Conservation (phyloP, 2,888 invertebrate species). For the Baccha elongata region DNA sequence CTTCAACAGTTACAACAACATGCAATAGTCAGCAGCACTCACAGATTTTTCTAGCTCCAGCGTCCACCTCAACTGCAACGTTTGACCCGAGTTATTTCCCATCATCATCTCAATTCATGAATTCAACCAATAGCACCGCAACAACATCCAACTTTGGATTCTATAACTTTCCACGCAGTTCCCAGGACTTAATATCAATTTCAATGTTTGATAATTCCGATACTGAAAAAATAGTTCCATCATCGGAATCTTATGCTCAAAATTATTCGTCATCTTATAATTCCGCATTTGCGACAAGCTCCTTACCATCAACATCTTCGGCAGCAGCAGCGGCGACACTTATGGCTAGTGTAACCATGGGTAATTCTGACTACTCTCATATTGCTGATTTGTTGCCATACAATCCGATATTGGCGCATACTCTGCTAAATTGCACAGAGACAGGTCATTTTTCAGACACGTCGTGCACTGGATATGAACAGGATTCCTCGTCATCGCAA, state of each 20-base stretch:
- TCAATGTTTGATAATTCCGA: conserved; percentile 76
- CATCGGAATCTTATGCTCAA: conserved; percentile 48
- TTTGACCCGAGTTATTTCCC: conserved; percentile 58
- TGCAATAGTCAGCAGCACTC: conserved; percentile 48
- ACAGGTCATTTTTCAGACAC: conserved; percentile 71
- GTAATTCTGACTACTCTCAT: conserved; percentile 70
- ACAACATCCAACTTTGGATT: conserved; percentile 61
- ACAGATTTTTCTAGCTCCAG: conserved; percentile 48
- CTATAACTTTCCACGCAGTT: conserved; percentile 63
- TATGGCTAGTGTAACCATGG: conserved; percentile 53
- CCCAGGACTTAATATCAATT: conserved; percentile 76
- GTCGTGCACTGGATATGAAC: conserved; percentile 66
- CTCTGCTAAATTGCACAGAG: conserved; percentile 75
- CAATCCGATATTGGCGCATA: conserved; percentile 74
- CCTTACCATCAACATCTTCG: conserved; percentile 55
- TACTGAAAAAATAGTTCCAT: conserved; percentile 49
- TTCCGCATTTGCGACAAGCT: conserved; percentile 45
- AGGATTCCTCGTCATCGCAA: conserved; percentile 63
- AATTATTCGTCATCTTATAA: conserved; percentile 47
- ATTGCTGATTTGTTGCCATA: conserved; percentile 75
- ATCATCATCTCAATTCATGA: conserved; percentile 54
- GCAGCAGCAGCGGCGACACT: conserved; percentile 27
- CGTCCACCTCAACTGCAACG: conserved; percentile 36
- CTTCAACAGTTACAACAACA: conserved; percentile 48
- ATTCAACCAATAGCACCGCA: conserved; percentile 25